Percentiles rank a stretch among this genome's conserved stretches.
Evolutionary conservation across 2,113 vertebrate genomes (phyloP).

Genomic region (Bos javanicus): DNA sequence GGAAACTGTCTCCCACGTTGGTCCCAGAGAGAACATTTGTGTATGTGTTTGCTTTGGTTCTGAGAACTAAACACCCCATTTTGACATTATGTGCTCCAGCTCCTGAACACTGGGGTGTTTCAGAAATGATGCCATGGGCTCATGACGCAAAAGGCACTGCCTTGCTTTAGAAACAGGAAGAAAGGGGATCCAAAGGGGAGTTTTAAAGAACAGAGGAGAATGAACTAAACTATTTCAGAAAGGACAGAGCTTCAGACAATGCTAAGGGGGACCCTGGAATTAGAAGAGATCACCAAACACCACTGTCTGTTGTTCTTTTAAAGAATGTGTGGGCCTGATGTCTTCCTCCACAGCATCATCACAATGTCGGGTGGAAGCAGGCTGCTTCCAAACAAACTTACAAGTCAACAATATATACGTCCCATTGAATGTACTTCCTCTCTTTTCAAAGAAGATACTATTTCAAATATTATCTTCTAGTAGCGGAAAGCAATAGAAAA

Average conservation of each 20-base stretch:
- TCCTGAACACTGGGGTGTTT: constrained; percentile 51
- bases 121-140: constrained; percentile 53
- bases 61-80: constrained; percentile 65
- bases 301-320: not conserved
- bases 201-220: not conserved
- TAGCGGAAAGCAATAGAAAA: not conserved
- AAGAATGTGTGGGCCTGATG: not conserved
- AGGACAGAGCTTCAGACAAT: not conserved
- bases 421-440: not conserved
- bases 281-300: not conserved
- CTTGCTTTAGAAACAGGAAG: constrained; percentile 54
- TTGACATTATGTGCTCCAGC: constrained; percentile 53
- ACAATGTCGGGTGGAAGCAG: not conserved
- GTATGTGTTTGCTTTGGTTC: constrained; percentile 69
- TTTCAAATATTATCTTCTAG: not conserved
- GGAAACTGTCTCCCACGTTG: constrained; percentile 62
- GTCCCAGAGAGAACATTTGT: constrained; percentile 63
- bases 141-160: constrained; percentile 18
- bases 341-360: not conserved
- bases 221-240: constrained; percentile 1
- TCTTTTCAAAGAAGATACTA: not conserved
- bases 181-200: not conserved
- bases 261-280: not conserved
- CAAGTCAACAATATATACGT: not conserved
- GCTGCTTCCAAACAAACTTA: not conserved